Conservation (phyloP, 2,113 vertebrate species). For the Sebastes schlegelii region DNA sequence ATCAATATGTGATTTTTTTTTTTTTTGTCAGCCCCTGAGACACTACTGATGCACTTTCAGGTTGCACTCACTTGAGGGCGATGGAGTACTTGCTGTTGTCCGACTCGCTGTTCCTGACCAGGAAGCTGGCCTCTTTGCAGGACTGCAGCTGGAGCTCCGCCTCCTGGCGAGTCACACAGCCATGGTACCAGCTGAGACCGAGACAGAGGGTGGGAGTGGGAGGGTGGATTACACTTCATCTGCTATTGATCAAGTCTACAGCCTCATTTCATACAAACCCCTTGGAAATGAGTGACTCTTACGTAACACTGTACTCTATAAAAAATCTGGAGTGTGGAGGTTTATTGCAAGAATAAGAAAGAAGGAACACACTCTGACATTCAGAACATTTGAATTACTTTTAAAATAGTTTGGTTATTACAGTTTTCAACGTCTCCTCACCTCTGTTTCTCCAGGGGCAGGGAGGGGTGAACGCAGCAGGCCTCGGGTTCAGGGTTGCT, state of each 20-base stretch:
- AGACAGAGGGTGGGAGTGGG: not conserved
- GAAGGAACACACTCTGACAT: not conserved
- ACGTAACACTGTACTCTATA: conserved; percentile 4
- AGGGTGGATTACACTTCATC: conserved; percentile 12
- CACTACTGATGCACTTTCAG: conserved; percentile 41
- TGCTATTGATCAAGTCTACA: conserved; percentile 38
- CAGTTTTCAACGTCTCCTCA: conserved; percentile 55
- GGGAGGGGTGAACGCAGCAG: conserved; percentile 83
- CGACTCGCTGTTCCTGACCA: conserved; percentile 91
- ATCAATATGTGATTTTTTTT: not conserved
- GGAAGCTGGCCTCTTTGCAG: conserved; percentile 90
- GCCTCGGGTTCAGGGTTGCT: conserved; percentile 71
- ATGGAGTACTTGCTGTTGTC: conserved; percentile 93
- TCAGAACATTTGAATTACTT: not conserved
- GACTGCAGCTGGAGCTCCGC: conserved; percentile 89
- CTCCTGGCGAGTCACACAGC: conserved; percentile 88
- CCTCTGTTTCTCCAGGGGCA: conserved; percentile 92
- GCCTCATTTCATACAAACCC: conserved; percentile 16
- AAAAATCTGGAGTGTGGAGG: not conserved
- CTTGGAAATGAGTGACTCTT: conserved; percentile 23
- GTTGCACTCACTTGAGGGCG: conserved; percentile 89
- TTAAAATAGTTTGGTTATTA: conserved; percentile 1
- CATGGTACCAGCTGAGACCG: conserved; percentile 90
- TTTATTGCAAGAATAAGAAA: conserved; percentile 16
- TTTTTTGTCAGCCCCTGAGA: not conserved